phyloP scores from a whole-genome alignment of 2,888 invertebrate species.

The Drosophila nigritarsus region DNA sequence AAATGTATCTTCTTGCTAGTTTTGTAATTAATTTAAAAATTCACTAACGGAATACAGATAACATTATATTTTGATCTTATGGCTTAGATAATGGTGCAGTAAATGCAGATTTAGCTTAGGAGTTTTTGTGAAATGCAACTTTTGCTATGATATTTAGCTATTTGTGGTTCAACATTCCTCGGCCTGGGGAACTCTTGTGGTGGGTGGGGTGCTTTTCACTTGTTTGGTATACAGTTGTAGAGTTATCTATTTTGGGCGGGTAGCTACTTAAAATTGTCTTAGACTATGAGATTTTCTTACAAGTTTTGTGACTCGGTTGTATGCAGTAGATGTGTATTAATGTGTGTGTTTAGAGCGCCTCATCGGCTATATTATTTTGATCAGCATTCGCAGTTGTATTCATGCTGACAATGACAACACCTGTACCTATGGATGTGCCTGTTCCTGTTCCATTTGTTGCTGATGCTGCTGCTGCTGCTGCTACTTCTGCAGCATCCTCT shows the following conservation, averaged over 20 bases:
- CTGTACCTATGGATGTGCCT: conserved; percentile 38
- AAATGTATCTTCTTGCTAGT: background rate
- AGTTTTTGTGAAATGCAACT: conserved; percentile 10
- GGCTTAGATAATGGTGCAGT: conserved; percentile 6
- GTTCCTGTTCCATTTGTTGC: conserved; percentile 43
- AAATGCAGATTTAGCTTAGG: background rate
- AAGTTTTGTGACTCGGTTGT: conserved; percentile 36
- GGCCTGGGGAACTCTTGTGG: conserved; percentile 8
- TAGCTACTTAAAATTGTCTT: conserved; percentile 48
- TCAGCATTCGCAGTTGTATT: conserved; percentile 57
- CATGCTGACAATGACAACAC: conserved; percentile 73
- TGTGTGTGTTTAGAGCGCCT: conserved; percentile 76
- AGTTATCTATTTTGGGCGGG: conserved; percentile 26
- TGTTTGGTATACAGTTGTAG: conserved; percentile 49
- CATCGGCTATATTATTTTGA: conserved; percentile 79
- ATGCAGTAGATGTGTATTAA: background rate
- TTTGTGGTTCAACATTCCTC: conserved; percentile 10
- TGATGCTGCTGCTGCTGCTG: conserved; percentile 33
- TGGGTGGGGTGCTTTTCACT: conserved; percentile 46
- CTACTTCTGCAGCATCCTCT: conserved; percentile 60
- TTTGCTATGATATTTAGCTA: conserved; percentile 21
- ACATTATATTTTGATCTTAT: background rate
- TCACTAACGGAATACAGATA: background rate
- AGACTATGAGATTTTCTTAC: conserved; percentile 69
- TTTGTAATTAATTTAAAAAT: background rate